These are phyloP conservation scores for Odontomyia ornata DNA, from an alignment of 2,888 invertebrate species.

Conservation along the genomic window DNA sequence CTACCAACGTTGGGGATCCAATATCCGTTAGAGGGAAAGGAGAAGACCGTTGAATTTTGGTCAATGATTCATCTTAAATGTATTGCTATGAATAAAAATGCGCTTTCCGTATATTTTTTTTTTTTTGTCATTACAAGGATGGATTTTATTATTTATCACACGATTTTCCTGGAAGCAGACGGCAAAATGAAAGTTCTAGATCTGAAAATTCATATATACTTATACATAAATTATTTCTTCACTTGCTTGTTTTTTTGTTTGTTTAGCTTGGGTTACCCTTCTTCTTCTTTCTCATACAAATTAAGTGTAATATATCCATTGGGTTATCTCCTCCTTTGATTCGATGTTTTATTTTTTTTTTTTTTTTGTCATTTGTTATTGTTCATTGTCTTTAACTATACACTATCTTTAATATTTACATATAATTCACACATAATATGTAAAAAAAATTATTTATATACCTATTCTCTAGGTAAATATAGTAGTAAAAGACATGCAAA, in stretches of 20 bases:
- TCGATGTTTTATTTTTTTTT: conserved; percentile 14
- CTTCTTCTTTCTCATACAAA: conserved; percentile 5
- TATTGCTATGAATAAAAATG: neutral
- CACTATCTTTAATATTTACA: conserved; percentile 38
- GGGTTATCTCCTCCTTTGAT: conserved; percentile 30
- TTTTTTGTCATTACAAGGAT: neutral
- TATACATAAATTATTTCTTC: neutral
- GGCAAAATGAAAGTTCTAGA: conserved; percentile 15
- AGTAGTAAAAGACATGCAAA: no score
- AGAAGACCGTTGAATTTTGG: no score
- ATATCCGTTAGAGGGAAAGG: no score
- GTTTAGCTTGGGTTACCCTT: conserved; percentile 20
- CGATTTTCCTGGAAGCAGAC: conserved; percentile 4
- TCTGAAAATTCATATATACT: neutral
- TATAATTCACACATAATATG: conserved; percentile 43
- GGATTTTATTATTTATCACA: neutral
- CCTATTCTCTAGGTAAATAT: no score
- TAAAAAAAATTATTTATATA: no score
- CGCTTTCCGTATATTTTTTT: neutral
- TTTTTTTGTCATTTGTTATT: conserved; percentile 39
- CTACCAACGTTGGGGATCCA: conserved; percentile 9
- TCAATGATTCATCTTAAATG: no score
- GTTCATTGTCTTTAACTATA: conserved; percentile 33
- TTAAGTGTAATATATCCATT: conserved; percentile 21
- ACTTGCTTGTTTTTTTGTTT: conserved; percentile 3